Percentiles rank a stretch among this genome's conserved stretches.
phyloP scores from a whole-genome alignment of 2,113 vertebrate species.

The Ageneiosus marmoratus region DNA sequence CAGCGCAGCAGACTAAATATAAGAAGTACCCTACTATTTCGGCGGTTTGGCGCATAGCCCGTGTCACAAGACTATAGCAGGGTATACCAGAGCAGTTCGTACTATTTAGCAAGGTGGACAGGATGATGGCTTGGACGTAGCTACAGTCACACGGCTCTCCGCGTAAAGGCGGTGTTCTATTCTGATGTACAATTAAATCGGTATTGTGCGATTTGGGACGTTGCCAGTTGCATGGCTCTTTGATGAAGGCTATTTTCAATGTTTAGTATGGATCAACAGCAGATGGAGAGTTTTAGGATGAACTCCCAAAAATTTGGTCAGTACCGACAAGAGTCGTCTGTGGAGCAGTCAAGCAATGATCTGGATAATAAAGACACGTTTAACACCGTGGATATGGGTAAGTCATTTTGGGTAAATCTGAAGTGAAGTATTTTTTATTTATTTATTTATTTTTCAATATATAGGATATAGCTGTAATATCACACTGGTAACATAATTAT shows the following conservation, averaged over 20 bases:
- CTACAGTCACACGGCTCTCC: slow-evolving; percentile 13
- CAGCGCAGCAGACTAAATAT: not conserved
- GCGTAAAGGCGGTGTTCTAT: not conserved
- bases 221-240: not conserved
- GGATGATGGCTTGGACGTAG: slow-evolving; percentile 7
- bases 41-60: not conserved
- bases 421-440: not conserved
- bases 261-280: slow-evolving; percentile 38
- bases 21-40: not conserved
- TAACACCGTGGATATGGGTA: slow-evolving; percentile 33
- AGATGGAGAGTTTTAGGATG: slow-evolving; percentile 23
- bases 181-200: not conserved
- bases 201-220: not conserved
- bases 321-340: slow-evolving; percentile 36
- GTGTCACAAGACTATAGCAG: not conserved
- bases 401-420: not conserved
- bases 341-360: slow-evolving; percentile 29
- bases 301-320: slow-evolving; percentile 15
- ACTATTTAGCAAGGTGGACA: not conserved
- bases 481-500: no score
- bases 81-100: not conserved
- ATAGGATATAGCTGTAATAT: not conserved
- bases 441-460: not conserved
- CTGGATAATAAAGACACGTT: slow-evolving; percentile 19
- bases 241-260: slow-evolving; percentile 31